phyloP scores from a whole-genome alignment of 2,797 vertebrate species.

The Gadopsis marmoratus region DNA sequence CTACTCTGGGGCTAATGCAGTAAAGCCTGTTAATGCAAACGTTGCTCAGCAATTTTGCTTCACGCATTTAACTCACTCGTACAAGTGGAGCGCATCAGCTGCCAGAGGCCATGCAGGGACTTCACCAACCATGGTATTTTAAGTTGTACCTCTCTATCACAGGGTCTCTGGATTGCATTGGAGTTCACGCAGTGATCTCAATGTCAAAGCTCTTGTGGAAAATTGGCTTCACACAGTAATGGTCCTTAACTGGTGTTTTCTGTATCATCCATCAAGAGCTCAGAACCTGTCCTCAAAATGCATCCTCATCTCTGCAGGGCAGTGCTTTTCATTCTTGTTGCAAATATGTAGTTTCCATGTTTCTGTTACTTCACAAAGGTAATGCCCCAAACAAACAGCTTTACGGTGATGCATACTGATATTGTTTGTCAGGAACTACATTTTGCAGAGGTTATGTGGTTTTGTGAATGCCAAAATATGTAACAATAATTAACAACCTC shows the following conservation, averaged over 20 bases:
- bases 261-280: slow-evolving; percentile 52
- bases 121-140: slow-evolving; percentile 9
- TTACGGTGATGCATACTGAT: too few species aligned
- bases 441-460: too few species aligned
- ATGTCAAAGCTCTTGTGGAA: slow-evolving; percentile 61
- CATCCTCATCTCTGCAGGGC: slow-evolving; percentile 40
- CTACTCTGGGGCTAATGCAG: slow-evolving; percentile 39
- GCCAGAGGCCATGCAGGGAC: slow-evolving; percentile 32
- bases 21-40: slow-evolving; percentile 58
- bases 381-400: background rate
- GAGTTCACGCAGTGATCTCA: slow-evolving; percentile 47
- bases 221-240: slow-evolving; percentile 62
- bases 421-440: too few species aligned
- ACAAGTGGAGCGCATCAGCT: slow-evolving; percentile 35
- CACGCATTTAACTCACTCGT: slow-evolving; percentile 26
- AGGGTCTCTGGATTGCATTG: slow-evolving; percentile 45
- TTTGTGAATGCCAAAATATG: too few species aligned
- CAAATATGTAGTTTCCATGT: slow-evolving; percentile 9
- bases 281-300: slow-evolving; percentile 31
- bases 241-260: slow-evolving; percentile 55
- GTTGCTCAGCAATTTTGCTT: slow-evolving; percentile 46
- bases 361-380: background rate
- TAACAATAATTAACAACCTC: too few species aligned
- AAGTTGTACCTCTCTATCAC: slow-evolving; percentile 51
- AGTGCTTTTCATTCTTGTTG: slow-evolving; percentile 12